Evolutionary conservation across 2,797 vertebrate genomes (phyloP).

Genomic region (Hipposideros larvatus): DNA sequence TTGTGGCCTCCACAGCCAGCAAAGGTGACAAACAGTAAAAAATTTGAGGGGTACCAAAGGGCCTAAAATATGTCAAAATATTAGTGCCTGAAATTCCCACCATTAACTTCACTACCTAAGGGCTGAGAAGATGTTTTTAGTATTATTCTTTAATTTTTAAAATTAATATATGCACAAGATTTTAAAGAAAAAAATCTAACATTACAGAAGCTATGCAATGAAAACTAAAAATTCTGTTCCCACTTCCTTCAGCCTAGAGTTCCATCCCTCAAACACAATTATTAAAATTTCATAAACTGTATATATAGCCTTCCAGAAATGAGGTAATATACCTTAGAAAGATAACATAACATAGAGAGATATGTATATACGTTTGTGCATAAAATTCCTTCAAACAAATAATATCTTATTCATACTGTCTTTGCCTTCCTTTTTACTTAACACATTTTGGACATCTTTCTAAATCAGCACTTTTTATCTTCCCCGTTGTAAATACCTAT

Average conservation of each 20-base stretch:
- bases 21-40: background rate
- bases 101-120: background rate
- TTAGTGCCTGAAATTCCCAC: background rate
- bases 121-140: background rate
- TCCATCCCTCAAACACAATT: background rate
- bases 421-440: background rate
- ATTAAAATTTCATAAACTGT: background rate
- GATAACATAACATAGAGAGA: background rate
- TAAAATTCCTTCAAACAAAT: background rate
- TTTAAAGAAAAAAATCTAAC: background rate
- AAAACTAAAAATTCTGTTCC: constrained; percentile 29
- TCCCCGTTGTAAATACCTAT: background rate
- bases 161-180: background rate
- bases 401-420: background rate
- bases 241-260: background rate
- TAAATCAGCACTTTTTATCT: background rate
- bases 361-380: background rate
- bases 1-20: background rate
- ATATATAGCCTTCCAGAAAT: background rate
- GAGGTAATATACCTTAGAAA: background rate
- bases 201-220: background rate
- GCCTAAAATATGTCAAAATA: background rate
- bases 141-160: constrained; percentile 22
- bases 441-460: background rate
- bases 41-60: background rate